phyloP scores from a whole-genome alignment of 2,888 invertebrate genomes.

The Pinctada fucata region DNA sequence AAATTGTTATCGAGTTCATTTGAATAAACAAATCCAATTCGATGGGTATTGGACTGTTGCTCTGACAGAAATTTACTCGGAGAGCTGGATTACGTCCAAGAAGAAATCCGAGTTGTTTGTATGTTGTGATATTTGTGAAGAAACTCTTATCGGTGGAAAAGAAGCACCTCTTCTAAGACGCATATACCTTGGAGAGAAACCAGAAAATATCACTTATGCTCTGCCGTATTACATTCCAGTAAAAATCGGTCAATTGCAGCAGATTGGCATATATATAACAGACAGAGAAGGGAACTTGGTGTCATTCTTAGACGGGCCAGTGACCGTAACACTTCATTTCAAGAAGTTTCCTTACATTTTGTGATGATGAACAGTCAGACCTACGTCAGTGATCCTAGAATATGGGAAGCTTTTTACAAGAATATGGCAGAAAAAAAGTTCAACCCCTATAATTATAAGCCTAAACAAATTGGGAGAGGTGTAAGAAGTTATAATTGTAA shows the following conservation, averaged over 20 bases:
- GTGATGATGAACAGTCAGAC: constrained; percentile 26
- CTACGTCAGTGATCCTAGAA: constrained; percentile 23
- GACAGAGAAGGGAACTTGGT: constrained; percentile 16
- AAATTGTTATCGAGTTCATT: constrained; percentile 24
- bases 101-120: constrained; percentile 26
- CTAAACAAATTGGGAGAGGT: too few species aligned
- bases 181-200: constrained; percentile 24
- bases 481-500: background rate
- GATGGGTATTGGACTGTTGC: constrained; percentile 32
- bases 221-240: constrained; percentile 31
- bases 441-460: constrained; percentile 12
- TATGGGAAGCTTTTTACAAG: constrained; percentile 31
- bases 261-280: constrained; percentile 30
- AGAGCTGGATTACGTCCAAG: background rate
- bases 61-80: constrained; percentile 25
- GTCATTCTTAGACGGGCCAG: constrained; percentile 25
- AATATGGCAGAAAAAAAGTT: background rate
- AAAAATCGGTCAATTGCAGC: constrained; percentile 21
- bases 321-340: constrained; percentile 29
- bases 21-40: constrained; percentile 18
- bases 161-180: constrained; percentile 30
- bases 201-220: constrained; percentile 19
- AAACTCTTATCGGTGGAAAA: constrained; percentile 26
- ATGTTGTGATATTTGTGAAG: constrained; percentile 32
- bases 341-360: constrained; percentile 23